phyloP scores from a whole-genome alignment of 1,140 invertebrate genomes.

The Carposina sasakii region DNA sequence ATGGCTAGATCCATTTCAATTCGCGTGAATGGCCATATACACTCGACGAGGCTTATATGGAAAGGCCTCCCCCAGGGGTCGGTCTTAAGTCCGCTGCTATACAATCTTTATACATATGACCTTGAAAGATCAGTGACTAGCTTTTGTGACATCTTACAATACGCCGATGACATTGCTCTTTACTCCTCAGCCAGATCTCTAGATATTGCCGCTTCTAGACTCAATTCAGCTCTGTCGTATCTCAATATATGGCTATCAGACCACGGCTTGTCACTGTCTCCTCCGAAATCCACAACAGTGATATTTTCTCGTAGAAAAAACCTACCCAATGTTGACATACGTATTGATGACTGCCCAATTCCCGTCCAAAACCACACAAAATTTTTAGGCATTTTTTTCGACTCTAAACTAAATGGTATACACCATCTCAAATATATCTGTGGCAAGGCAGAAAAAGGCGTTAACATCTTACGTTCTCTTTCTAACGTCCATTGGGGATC shows the following conservation, averaged over 20 bases:
- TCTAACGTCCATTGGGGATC: conserved; percentile 8
- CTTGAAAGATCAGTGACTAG: neutral
- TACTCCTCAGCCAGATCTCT: neutral
- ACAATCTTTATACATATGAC: conserved; percentile 8
- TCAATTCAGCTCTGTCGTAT: neutral
- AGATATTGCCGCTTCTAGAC: too few relatives aligned
- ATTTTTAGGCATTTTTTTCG: conserved; percentile 2
- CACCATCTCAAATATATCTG: neutral
- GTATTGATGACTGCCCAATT: neutral
- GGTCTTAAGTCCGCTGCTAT: conserved; percentile 10
- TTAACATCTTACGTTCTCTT: neutral
- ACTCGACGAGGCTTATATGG: neutral
- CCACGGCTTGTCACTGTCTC: neutral
- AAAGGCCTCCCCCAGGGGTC: conserved; percentile 12
- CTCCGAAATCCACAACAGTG: neutral
- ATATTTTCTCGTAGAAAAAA: neutral
- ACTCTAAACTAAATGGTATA: neutral
- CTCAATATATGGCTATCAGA: neutral
- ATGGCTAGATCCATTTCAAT: neutral
- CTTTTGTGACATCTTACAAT: conserved; percentile 5
- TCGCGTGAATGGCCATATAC: neutral
- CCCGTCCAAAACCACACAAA: neutral
- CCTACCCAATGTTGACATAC: neutral
- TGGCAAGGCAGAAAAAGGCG: neutral
- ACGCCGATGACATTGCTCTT: conserved; percentile 8